Percentiles rank a stretch among this genome's conserved stretches.
These are phyloP conservation scores for Axea sp. DNA, from an alignment of 2,888 invertebrate genomes.

Conservation along the genomic window DNA sequence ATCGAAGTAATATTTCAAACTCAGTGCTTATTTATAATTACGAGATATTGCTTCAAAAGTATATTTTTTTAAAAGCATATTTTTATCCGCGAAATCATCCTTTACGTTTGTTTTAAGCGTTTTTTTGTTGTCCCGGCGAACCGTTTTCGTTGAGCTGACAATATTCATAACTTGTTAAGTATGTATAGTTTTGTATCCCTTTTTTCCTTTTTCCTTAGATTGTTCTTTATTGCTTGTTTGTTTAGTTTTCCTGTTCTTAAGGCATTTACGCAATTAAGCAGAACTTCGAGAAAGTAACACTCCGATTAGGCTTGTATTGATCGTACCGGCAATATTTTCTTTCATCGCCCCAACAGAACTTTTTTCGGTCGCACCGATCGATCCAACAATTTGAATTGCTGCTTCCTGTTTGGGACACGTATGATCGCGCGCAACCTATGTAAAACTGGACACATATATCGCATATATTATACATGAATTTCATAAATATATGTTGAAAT, in stretches of 20 bases:
- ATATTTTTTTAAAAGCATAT: too few species aligned
- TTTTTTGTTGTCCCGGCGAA: neutral
- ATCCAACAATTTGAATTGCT: conserved; percentile 10
- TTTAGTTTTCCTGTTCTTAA: conserved; percentile 11
- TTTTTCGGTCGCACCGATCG: conserved; percentile 21
- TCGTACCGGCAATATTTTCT: conserved; percentile 5
- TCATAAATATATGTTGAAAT: too few species aligned
- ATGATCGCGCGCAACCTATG: neutral
- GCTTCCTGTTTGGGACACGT: conserved; percentile 1
- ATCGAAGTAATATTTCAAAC: too few species aligned
- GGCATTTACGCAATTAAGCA: conserved; percentile 26
- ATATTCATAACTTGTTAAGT: neutral
- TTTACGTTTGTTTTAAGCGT: too few species aligned
- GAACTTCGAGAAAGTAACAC: conserved; percentile 21
- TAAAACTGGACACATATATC: too few species aligned
- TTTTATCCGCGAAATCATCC: too few species aligned
- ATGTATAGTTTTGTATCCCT: neutral
- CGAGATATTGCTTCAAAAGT: too few species aligned
- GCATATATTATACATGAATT: too few species aligned
- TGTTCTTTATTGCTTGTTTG: conserved; percentile 3
- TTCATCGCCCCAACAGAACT: neutral
- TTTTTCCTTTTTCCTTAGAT: conserved; percentile 4
- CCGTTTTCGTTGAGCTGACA: neutral
- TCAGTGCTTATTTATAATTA: too few species aligned
- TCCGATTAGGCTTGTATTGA: conserved; percentile 29